phyloP scores from a whole-genome alignment of 2,113 vertebrate species.

The Ondatra zibethicus region DNA sequence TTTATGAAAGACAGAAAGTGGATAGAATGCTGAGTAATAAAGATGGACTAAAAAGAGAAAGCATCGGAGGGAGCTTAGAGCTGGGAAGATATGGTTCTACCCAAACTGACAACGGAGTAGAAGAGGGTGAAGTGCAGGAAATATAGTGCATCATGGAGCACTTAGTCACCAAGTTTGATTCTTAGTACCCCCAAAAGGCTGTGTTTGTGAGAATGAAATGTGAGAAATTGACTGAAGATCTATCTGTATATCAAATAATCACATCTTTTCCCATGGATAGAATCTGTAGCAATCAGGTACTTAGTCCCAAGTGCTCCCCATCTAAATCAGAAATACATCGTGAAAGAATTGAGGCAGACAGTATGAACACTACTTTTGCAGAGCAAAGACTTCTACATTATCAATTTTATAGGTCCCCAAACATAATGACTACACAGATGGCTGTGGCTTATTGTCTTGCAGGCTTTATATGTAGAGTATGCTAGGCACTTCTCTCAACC shows the following conservation, averaged over 20 bases:
- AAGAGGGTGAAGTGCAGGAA: not conserved
- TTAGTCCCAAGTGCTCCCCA: not conserved
- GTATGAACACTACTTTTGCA: not conserved
- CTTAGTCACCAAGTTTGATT: not conserved
- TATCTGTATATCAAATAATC: not conserved
- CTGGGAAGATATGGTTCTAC: not conserved
- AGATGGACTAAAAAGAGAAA: not conserved
- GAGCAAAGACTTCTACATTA: not conserved
- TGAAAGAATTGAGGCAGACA: not conserved
- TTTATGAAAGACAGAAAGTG: constrained; percentile 53
- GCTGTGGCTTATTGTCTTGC: not conserved
- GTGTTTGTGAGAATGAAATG: constrained; percentile 8
- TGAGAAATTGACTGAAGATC: not conserved
- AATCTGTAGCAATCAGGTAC: not conserved
- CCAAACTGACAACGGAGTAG: not conserved
- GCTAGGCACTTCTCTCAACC: constrained; percentile 14
- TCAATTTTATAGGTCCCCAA: not conserved
- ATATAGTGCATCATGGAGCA: not conserved
- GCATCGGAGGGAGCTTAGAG: not conserved
- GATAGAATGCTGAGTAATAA: not conserved
- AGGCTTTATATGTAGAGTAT: not conserved
- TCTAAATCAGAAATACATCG: not conserved
- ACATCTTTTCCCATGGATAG: not conserved
- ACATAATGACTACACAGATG: not conserved
- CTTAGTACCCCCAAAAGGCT: not conserved